Conservation (phyloP, 2,797 vertebrate genomes). For the Enteromius thamalakanensis region DNA sequence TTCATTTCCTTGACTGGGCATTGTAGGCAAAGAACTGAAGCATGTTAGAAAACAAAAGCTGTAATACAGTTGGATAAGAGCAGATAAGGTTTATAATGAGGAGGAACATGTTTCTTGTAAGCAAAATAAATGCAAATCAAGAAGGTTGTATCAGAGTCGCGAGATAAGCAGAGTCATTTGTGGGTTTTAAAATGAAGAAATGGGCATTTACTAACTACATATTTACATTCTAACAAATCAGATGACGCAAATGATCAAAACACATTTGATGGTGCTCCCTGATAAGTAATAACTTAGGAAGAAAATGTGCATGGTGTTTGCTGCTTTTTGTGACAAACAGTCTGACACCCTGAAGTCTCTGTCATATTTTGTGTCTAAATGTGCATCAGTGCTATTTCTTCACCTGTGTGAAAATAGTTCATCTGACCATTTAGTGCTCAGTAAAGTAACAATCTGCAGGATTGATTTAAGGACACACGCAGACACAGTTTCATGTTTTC, state of each 20-base stretch:
- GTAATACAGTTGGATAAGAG: neutral
- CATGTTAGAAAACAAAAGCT: neutral
- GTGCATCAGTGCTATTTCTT: neutral
- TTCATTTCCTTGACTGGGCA: neutral
- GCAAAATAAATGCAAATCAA: conserved; percentile 39
- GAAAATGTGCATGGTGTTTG: neutral
- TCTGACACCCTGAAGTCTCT: neutral
- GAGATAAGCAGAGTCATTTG: neutral
- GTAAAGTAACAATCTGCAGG: no score
- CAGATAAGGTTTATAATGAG: neutral
- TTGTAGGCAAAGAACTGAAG: neutral
- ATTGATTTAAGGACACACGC: neutral
- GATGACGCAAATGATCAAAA: conserved; percentile 1
- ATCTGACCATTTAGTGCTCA: neutral
- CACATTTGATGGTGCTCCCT: neutral
- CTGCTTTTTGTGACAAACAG: neutral
- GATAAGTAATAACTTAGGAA: neutral
- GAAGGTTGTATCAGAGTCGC: neutral
- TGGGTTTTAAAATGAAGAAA: neutral
- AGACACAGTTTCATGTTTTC: no score
- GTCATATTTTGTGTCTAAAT: neutral
- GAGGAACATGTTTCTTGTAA: neutral
- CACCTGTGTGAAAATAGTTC: neutral
- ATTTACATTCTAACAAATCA: conserved; percentile 23
- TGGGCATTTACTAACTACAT: neutral